Percentiles rank a stretch among this genome's conserved stretches.
These are phyloP conservation scores for Agonopterix alstromeriana DNA, from an alignment of 2,888 invertebrate species.

Conservation along the genomic window DNA sequence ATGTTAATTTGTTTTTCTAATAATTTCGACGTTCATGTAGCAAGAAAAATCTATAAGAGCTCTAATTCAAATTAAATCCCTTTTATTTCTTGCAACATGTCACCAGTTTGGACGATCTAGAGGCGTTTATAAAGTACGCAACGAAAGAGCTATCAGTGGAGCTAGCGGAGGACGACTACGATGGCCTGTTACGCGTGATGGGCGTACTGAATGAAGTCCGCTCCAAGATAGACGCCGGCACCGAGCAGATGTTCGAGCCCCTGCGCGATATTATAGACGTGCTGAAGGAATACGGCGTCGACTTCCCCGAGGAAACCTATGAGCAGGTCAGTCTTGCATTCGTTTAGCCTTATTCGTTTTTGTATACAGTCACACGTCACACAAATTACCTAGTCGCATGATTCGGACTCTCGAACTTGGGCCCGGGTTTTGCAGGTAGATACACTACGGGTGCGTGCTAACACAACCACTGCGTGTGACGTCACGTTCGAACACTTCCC, in stretches of 20 bases:
- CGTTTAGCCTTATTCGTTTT: not conserved
- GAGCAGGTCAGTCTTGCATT: slow-evolving; percentile 75
- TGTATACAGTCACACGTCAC: no score
- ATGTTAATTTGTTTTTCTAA: no score
- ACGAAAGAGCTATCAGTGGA: slow-evolving; percentile 83
- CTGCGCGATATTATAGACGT: slow-evolving; percentile 90
- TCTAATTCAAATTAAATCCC: not conserved
- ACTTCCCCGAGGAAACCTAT: slow-evolving; percentile 87
- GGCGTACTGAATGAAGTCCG: slow-evolving; percentile 89
- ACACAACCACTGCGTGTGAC: no score
- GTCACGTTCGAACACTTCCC: no score
- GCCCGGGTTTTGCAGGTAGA: not conserved
- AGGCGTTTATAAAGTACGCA: slow-evolving; percentile 86
- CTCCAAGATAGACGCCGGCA: slow-evolving; percentile 78
- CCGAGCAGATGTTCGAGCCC: slow-evolving; percentile 94
- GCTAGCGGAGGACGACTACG: slow-evolving; percentile 90
- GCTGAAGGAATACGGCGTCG: slow-evolving; percentile 89
- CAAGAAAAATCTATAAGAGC: no score
- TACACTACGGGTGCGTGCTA: not conserved
- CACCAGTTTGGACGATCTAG: slow-evolving; percentile 83
- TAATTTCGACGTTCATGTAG: no score
- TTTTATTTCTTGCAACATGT: not conserved
- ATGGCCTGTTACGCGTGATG: slow-evolving; percentile 89
- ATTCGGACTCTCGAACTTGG: no score
- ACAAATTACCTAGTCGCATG: no score